Base-by-base conservation (phyloP, 2,113 vertebrate genomes). In the Ctenodactylus gundi region DNA sequence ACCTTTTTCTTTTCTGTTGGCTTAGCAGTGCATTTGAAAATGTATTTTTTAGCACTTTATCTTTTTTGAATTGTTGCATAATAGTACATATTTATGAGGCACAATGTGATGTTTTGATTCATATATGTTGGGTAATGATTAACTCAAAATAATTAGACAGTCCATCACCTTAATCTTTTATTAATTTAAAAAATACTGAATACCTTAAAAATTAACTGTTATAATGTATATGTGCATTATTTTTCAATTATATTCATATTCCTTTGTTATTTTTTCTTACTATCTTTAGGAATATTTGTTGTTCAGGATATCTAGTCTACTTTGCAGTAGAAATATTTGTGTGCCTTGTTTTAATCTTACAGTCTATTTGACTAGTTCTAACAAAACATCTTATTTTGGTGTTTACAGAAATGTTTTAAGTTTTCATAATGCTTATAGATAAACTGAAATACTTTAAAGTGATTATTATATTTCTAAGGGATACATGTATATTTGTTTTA, bases 401-500 rank as follows among this genome's bases (percentile, higher is more conserved):
- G 94, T 20, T 94, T 90, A 78, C n/a, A 78, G 6, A 27, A 92
- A 49, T 13, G 27, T 88, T 67, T 73, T 87, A 94, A 77, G 78
- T 80, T 93, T 70, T 86, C 85, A 62, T 64, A 89, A 85, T 95
- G 31, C 46, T 88, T 88, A 84, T 39, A 7, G 68, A 87, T 73
- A 94, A 94, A 51, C 86, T 83, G 27, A 94, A 85, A 82, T 90
- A n/a, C 25, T 85, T 93, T 77, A 27, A 93, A 68, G 18, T 94
- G 41, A 86, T 90, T 67, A 51, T 88, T 92, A 0, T 80, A 70
- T 87, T 97, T 94, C 31, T 95, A 83, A 97, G 90, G 70, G 75
- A 34, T 65, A 53, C 51, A 36, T 55, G 4, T 81, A 0, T 23
- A 68, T 98, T 96, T 98, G 31, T 98, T 96, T 98, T 98, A 92